Evolutionary conservation across 2,113 vertebrate genomes (phyloP), one percentile per base, ranked within the genome.

Genomic region (Mastomys natalensis): DNA sequence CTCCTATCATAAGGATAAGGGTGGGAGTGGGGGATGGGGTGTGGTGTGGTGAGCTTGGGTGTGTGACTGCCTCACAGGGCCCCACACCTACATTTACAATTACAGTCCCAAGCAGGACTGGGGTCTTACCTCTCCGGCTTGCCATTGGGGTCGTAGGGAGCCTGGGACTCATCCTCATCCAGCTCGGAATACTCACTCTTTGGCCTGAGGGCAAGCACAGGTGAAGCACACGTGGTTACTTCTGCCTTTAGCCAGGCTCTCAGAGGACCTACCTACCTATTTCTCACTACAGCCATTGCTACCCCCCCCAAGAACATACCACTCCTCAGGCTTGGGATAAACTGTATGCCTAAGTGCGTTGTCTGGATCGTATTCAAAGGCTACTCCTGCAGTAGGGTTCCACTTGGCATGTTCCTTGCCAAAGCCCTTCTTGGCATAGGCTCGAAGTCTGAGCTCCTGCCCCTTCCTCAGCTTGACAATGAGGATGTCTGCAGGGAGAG

Each of bases 181-280:
- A 99, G 99, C 98, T 99, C 99, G 0, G 99, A 99, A 97, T 99
- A 99, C 93, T 99, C 99, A 1, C 99, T 99, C 98, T 99, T 99
- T 0, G 99, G 99, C 99, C 99, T 99, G 95, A 40, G 53, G 97
- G 94, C 96, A 81, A 96, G 91, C 40, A 88, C 19, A 89, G 58
- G 80, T 95, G 1, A 96, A 51, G 74, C 43, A 53, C 0, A 62
- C 5, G 45, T 7, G 34, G 40, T 40, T 34, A 34, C 19, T 4
- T 51, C 48, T 5, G 10, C 81, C 89, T 62, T 53, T 4, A 51
- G 24, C 58, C 31, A 1, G 19, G 60, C 45, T 77, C 72, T 7
- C 0, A 10, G 37, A 11, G 3, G 29, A 80, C 34, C 26, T 16
- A 34, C 66, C 66, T 11, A 64, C 58, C 60, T 24, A 43, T 7